Percentiles rank a stretch among this genome's conserved stretches.
phyloP scores from a whole-genome alignment of 2,797 vertebrate species.

The Rhabdophis nuchalis region DNA sequence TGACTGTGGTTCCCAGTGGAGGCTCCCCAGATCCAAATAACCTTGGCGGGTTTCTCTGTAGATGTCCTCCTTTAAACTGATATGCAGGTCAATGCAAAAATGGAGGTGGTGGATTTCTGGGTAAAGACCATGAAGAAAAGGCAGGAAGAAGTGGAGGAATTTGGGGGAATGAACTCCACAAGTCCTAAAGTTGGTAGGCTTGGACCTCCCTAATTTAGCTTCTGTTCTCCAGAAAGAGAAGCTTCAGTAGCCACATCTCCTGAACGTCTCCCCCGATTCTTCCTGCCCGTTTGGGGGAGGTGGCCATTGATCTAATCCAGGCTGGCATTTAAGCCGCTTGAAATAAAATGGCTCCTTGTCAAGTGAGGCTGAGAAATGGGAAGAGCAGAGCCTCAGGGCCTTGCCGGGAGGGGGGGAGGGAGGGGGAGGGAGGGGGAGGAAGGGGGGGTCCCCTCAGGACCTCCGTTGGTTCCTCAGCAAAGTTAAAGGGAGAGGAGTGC shows the following conservation, averaged over 20 bases:
- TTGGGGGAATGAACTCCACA: background rate
- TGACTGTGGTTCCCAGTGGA: background rate
- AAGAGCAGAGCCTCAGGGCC: slow-evolving; percentile 21
- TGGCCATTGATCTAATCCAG: slow-evolving; percentile 50
- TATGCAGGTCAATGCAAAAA: background rate
- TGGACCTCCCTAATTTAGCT: slow-evolving; percentile 9
- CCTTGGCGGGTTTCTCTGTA: background rate
- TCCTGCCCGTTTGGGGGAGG: slow-evolving; percentile 28
- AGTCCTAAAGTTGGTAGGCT: no score
- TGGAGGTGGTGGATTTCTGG: background rate
- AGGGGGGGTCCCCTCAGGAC: background rate
- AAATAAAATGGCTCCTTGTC: slow-evolving; percentile 56
- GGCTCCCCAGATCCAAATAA: background rate
- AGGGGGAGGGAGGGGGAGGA: no score
- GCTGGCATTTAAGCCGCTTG: slow-evolving; percentile 49
- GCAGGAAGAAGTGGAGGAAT: background rate
- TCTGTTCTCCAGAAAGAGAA: slow-evolving; percentile 18
- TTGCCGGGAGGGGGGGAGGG: background rate
- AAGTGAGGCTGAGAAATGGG: slow-evolving; percentile 50
- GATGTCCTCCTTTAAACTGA: background rate
- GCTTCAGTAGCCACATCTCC: background rate
- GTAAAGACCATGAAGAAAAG: background rate
- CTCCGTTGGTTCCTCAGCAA: background rate
- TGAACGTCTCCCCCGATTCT: background rate
- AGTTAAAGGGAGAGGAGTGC: background rate